A percentile compares a stretch with the other conserved stretches of the same genome.
phyloP scores from a whole-genome alignment of 2,888 invertebrate genomes.

The Campoplex capitator region DNA sequence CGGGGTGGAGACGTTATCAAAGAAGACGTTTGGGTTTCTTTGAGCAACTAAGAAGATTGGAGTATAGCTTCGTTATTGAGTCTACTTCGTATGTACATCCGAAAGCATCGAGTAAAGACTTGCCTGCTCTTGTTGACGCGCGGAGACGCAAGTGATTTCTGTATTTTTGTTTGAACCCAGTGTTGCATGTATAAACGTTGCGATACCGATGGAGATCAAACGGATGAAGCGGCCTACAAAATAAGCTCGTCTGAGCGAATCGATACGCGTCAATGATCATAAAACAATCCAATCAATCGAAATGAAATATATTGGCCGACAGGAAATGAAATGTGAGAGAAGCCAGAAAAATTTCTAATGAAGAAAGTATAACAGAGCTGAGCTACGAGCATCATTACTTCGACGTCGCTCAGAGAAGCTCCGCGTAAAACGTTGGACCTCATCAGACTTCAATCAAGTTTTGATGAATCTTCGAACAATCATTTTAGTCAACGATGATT shows the following conservation, averaged over 20 bases:
- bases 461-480: not conserved
- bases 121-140: not conserved
- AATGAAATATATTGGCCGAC: not conserved
- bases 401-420: not conserved
- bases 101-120: constrained; percentile 4
- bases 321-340: not conserved
- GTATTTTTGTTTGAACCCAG: not conserved
- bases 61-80: constrained; percentile 31
- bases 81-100: not conserved
- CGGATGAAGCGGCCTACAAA: not conserved
- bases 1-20: constrained; percentile 30
- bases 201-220: not conserved
- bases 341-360: not conserved
- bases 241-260: not conserved
- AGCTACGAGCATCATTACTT: not conserved
- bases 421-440: not conserved
- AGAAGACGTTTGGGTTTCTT: constrained; percentile 54
- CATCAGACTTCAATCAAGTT: not conserved
- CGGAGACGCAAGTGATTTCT: not conserved
- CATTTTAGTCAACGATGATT: not conserved
- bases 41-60: constrained; percentile 59
- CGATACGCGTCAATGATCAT: not conserved
- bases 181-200: not conserved
- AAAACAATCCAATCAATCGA: not conserved
- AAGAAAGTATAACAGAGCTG: not conserved